These are phyloP conservation scores for Clarias batrachus DNA, from an alignment of 2,113 vertebrate species.

Conservation along the genomic window DNA sequence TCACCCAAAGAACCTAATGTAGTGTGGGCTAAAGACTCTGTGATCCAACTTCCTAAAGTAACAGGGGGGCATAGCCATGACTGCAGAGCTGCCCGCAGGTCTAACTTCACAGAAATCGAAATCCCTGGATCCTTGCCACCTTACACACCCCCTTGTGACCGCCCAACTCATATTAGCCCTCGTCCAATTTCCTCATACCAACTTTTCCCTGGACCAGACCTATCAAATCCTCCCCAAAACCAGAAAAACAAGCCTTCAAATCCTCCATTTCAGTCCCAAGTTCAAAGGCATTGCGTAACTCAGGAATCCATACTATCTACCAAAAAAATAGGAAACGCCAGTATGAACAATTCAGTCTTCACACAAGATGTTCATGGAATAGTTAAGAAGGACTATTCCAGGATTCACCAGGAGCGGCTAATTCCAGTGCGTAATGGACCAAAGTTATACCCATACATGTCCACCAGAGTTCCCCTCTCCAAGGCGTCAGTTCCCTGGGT, in stretches of 20 bases:
- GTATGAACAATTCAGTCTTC: constrained; percentile 66
- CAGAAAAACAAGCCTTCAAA: constrained; percentile 55
- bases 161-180: constrained; percentile 41
- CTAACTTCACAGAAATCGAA: constrained; percentile 79
- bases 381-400: constrained; percentile 56
- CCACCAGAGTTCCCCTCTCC: constrained; percentile 44
- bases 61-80: constrained; percentile 59
- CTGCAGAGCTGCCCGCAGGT: constrained; percentile 62
- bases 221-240: constrained; percentile 54
- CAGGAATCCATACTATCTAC: constrained; percentile 60
- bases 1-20: constrained; percentile 61
- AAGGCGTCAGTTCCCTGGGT: constrained; percentile 62
- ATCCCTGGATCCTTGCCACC: constrained; percentile 70
- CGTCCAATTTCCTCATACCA: constrained; percentile 71
- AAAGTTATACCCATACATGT: constrained; percentile 62
- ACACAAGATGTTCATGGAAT: constrained; percentile 56
- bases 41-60: constrained; percentile 72
- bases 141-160: constrained; percentile 57
- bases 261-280: constrained; percentile 58
- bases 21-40: constrained; percentile 69
- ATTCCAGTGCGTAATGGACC: constrained; percentile 46
- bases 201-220: constrained; percentile 71
- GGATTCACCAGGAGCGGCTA: constrained; percentile 54
- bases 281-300: constrained; percentile 46
- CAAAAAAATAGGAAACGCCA: constrained; percentile 64